phyloP scores from a whole-genome alignment of 2,113 vertebrate genomes.

The Thymallus thymallus region DNA sequence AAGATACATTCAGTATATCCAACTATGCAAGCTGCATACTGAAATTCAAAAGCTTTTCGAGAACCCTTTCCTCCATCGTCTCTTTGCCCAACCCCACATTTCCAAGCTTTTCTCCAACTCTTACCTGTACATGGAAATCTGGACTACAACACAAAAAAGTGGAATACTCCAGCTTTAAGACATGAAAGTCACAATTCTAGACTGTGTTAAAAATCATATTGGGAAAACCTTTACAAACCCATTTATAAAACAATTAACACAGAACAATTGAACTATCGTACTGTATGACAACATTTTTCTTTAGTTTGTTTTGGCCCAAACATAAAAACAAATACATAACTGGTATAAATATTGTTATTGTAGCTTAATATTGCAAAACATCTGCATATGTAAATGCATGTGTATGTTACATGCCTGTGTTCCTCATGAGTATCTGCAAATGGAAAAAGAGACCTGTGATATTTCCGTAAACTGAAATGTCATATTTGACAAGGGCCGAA shows the following conservation, averaged over 20 bases:
- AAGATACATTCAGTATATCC: conserved; percentile 38
- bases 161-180: conserved; percentile 63
- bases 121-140: conserved; percentile 50
- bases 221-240: conserved; percentile 51
- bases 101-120: conserved; percentile 24
- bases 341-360: conserved; percentile 26
- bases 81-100: conserved; percentile 9
- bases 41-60: conserved; percentile 16
- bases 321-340: conserved; percentile 30
- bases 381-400: conserved; percentile 25
- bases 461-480: neutral
- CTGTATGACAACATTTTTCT: conserved; percentile 31
- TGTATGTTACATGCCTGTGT: neutral
- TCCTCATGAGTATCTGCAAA: conserved; percentile 1
- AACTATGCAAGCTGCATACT: conserved; percentile 45
- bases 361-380: conserved; percentile 18
- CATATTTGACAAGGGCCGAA: neutral
- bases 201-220: conserved; percentile 44
- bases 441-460: neutral
- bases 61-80: neutral
- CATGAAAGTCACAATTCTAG: conserved; percentile 56
- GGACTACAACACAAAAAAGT: conserved; percentile 54
- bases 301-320: conserved; percentile 43
- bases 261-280: conserved; percentile 48
- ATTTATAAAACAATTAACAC: conserved; percentile 60